Percentiles rank a stretch among this genome's conserved stretches.
phyloP scores from a whole-genome alignment of 2,888 invertebrate genomes.

The Timema podura region DNA sequence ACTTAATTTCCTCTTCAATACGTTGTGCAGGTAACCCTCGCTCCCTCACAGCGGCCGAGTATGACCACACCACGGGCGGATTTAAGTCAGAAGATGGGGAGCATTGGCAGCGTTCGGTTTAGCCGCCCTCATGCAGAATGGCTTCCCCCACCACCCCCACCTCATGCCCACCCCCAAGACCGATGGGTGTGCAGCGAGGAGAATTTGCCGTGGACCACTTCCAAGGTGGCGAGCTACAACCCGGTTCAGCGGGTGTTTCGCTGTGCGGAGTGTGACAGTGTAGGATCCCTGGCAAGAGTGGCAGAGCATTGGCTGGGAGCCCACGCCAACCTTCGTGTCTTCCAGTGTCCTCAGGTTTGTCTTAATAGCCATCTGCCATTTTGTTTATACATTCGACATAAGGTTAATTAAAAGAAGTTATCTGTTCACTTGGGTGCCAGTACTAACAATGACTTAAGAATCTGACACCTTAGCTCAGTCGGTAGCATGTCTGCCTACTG shows the following conservation, averaged over 20 bases:
- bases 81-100: background rate
- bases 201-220: slow-evolving; percentile 66
- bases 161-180: slow-evolving; percentile 46
- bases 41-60: too few species aligned
- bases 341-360: slow-evolving; percentile 48
- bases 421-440: too few species aligned
- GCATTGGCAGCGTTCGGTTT: slow-evolving; percentile 54
- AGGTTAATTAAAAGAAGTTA: too few species aligned
- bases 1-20: too few species aligned
- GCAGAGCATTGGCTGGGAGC: slow-evolving; percentile 76
- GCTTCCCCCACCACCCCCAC: slow-evolving; percentile 59
- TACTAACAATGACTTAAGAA: too few species aligned
- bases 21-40: too few species aligned
- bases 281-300: slow-evolving; percentile 66
- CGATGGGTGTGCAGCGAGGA: slow-evolving; percentile 69
- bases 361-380: too few species aligned
- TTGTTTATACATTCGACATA: too few species aligned
- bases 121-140: slow-evolving; percentile 72
- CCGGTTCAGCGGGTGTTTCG: slow-evolving; percentile 69
- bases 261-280: slow-evolving; percentile 71
- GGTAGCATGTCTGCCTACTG: too few species aligned
- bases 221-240: slow-evolving; percentile 76
- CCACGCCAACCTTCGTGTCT: slow-evolving; percentile 62
- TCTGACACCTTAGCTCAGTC: too few species aligned
- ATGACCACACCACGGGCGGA: too few species aligned